phyloP scores from a whole-genome alignment of 2,888 invertebrate species.

The Ectemnius continuus region DNA sequence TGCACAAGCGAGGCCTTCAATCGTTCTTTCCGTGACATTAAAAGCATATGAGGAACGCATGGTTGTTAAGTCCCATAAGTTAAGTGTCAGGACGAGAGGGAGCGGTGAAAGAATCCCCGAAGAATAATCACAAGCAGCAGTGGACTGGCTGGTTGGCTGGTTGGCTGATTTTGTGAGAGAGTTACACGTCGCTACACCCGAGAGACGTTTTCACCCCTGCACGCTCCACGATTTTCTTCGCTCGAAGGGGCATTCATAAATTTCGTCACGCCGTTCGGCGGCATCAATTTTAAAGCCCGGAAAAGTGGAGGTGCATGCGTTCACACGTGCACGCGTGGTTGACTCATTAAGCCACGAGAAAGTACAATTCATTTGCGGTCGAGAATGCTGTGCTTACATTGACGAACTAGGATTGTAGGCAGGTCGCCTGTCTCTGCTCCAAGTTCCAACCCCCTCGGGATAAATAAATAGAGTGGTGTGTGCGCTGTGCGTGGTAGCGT shows the following conservation, averaged over 20 bases:
- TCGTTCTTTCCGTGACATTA: background rate
- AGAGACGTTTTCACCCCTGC: slow-evolving; percentile 12
- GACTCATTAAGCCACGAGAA: background rate
- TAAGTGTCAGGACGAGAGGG: slow-evolving; percentile 1
- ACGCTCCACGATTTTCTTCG: slow-evolving; percentile 10
- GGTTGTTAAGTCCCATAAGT: background rate
- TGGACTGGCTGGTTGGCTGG: too few relatives aligned
- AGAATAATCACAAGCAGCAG: background rate
- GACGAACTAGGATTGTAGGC: background rate
- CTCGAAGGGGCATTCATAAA: slow-evolving; percentile 52
- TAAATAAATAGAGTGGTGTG: slow-evolving; percentile 61
- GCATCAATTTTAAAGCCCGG: slow-evolving; percentile 45
- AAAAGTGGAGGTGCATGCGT: slow-evolving; percentile 23
- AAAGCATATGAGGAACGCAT: background rate
- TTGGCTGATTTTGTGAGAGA: background rate
- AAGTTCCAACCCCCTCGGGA: slow-evolving; percentile 16
- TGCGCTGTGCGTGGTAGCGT: background rate
- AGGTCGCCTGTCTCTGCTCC: background rate
- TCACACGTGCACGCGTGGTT: background rate
- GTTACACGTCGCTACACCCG: slow-evolving; percentile 6
- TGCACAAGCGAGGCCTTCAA: background rate
- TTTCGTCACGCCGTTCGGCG: slow-evolving; percentile 58
- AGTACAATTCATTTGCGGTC: background rate
- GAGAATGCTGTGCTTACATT: background rate
- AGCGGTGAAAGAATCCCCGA: background rate